A percentile compares a stretch with the other conserved stretches of the same genome.
These are phyloP conservation scores for Eurystomus gularis DNA, from an alignment of 2,113 vertebrate genomes.

Conservation along the genomic window DNA sequence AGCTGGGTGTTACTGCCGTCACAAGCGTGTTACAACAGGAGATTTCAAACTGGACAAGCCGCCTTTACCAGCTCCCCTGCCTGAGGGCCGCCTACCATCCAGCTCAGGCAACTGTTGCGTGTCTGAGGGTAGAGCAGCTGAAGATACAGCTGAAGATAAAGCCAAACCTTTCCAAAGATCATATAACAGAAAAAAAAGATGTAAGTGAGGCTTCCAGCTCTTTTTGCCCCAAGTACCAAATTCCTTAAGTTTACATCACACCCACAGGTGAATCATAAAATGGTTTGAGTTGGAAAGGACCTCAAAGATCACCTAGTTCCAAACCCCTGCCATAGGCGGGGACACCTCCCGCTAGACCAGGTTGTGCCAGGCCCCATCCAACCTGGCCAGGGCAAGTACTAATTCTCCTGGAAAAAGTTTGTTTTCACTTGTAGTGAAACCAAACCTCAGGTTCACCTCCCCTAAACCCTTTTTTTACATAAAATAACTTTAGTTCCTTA, in stretches of 20 bases:
- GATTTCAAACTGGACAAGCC: neutral
- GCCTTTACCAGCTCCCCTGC: neutral
- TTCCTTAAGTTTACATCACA: neutral
- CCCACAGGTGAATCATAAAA: neutral
- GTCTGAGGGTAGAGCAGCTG: neutral
- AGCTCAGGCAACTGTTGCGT: neutral
- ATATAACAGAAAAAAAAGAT: neutral
- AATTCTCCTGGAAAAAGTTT: neutral
- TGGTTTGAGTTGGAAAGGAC: too few relatives aligned
- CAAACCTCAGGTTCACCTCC: neutral
- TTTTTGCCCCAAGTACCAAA: neutral
- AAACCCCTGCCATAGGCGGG: too few relatives aligned
- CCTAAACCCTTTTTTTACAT: neutral
- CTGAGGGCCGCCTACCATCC: neutral
- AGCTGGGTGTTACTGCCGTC: neutral
- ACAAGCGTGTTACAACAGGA: rapidly evolving
- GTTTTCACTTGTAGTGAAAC: neutral
- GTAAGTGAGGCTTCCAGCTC: neutral
- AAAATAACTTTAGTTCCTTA: neutral
- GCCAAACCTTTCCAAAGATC: neutral
- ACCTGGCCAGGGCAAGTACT: neutral
- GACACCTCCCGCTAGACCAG: too few relatives aligned
- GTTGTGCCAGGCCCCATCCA: too few relatives aligned
- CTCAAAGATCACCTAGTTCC: too few relatives aligned
- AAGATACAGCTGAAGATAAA: neutral